These are phyloP conservation scores for Hybognathus amarus DNA, from an alignment of 2,797 vertebrate species.

Conservation along the genomic window DNA sequence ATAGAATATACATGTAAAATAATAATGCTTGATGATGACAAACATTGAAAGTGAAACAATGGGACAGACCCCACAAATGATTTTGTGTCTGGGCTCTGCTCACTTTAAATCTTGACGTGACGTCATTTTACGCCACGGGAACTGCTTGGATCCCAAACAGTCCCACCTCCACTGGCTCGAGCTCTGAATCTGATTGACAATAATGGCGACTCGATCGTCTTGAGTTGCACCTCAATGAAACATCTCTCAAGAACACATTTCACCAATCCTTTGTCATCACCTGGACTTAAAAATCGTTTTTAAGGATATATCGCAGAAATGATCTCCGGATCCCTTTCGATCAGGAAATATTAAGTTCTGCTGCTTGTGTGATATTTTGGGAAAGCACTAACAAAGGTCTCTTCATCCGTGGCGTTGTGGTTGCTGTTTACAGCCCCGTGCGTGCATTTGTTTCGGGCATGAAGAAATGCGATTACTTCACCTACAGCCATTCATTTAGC, in stretches of 20 bases:
- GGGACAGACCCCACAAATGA: neutral
- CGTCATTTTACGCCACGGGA: constrained; percentile 56
- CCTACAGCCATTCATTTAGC: neutral
- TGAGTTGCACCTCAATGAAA: constrained; percentile 72
- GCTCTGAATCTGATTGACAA: constrained; percentile 80
- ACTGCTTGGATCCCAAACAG: constrained; percentile 45
- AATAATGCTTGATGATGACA: neutral
- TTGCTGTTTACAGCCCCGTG: constrained; percentile 45
- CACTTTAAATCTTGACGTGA: constrained; percentile 48
- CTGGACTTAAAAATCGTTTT: constrained; percentile 15
- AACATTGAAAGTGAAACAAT: neutral
- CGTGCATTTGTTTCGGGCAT: constrained; percentile 41
- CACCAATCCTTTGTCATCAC: constrained; percentile 27
- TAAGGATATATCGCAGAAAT: constrained; percentile 28
- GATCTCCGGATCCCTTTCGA: constrained; percentile 54
- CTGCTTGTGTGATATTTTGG: constrained; percentile 63
- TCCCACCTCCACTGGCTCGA: constrained; percentile 52
- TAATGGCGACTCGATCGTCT: constrained; percentile 80
- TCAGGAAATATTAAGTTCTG: constrained; percentile 62
- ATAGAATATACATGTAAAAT: neutral
- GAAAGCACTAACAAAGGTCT: constrained; percentile 50
- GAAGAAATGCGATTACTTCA: constrained; percentile 32
- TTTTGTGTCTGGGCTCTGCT: constrained; percentile 14
- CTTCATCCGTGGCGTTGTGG: constrained; percentile 51
- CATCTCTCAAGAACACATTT: constrained; percentile 59